Evolutionary conservation across 2,888 invertebrate species (phyloP).

Genomic region (Branchipolynoe longqiensis): DNA sequence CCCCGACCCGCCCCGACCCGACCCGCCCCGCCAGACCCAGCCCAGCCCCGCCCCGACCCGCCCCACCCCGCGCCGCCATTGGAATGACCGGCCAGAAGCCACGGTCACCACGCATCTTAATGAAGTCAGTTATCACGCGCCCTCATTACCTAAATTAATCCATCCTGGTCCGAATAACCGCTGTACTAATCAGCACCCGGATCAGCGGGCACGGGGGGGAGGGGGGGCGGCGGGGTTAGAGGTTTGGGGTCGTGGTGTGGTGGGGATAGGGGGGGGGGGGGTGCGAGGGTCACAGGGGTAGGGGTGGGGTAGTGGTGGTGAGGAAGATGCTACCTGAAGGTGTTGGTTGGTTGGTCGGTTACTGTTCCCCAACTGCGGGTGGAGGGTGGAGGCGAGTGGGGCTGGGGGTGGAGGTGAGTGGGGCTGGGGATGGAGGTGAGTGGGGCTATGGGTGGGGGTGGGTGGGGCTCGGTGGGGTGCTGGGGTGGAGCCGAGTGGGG

Average conservation of each 20-base stretch:
- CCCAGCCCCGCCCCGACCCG: constrained; percentile 4
- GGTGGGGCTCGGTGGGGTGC: too few relatives aligned
- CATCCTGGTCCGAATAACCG: constrained; percentile 25
- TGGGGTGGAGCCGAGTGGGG: too few relatives aligned
- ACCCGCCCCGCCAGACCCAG: constrained; percentile 1
- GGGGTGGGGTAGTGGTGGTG: background rate
- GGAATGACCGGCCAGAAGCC: background rate
- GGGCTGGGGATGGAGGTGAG: too few relatives aligned
- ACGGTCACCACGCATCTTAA: constrained; percentile 42
- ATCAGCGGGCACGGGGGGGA: background rate
- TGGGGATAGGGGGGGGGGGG: background rate
- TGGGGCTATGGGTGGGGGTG: too few relatives aligned
- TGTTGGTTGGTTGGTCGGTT: background rate
- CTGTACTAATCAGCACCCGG: constrained; percentile 38
- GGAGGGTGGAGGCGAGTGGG: background rate
- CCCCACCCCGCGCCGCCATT: constrained; percentile 1
- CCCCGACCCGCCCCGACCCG: constrained; percentile 16
- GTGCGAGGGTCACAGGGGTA: background rate
- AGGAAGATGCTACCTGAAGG: background rate
- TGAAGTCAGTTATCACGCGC: constrained; percentile 10
- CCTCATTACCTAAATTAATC: constrained; percentile 49
- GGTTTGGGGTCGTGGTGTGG: background rate
- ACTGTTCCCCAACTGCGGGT: background rate
- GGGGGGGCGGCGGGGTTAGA: background rate
- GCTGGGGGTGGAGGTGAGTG: background rate